Base-by-base conservation (phyloP, 2,888 invertebrate genomes). In the Panopea generosa region DNA sequence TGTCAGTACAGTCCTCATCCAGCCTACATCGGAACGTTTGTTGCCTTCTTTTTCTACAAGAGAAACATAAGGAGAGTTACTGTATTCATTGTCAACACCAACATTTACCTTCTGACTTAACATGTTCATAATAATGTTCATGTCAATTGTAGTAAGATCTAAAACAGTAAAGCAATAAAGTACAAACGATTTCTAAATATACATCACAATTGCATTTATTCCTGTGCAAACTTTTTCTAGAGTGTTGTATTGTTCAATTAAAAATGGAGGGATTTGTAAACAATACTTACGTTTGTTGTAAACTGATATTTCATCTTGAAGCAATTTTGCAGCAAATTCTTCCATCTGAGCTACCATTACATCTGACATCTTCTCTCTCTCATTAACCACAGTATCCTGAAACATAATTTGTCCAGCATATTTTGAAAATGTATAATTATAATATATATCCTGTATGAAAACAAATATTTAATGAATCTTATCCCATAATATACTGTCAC, bases 1-100 rank as follows among this genome's bases (percentile, higher is more conserved):
- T 14, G 95, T 94, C 84, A 97, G 93, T 11, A 97, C 95, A 4
- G 90, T 92, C 70, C 87, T 89, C 75, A 91, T 84, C 92, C 92
- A 92, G 3, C 84, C 83, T 0, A 91, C 90, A 68, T 93, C 92
- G 9, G 90, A 90, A 27, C 79, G 79, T 75, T 90, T 89, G 0
- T 75, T 79, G 20, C 80, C 84, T 45, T 90, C 88, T 67, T 87
- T 79, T 56, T 89, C 91, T 91, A 85, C 67, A 95, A 94, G 85
- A 68, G 95, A 94, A 9, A 18, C 40, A 40, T 11, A 40, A 40
- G 40, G 7, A 7, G 16, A 40, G 7, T 40, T 16, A 40, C 40
- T 40, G 40, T 40, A 40, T n/a, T n/a, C n/a, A n/a, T 86, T 95
- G 9, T 27, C 43, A 40, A 40, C n/a, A n/a, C n/a, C n/a, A n/a